Base-by-base conservation (phyloP, 92 coral and sea anemone species). In the Parazoanthus atlanticus region DNA sequence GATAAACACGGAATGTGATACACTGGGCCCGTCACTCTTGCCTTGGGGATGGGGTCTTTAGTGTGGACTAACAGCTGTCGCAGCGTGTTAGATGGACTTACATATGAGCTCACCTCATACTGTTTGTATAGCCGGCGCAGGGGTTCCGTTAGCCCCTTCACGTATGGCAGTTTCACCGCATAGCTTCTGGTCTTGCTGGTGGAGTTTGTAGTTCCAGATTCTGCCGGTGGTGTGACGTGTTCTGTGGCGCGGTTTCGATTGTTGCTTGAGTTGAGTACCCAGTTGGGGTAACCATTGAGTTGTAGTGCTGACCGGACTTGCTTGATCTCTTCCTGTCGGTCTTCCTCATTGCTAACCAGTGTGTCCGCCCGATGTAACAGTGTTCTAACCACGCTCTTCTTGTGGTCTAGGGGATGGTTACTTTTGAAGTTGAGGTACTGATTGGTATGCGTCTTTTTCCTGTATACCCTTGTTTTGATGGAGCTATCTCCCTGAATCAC, bases 401-500 rank as follows among this genome's bases (percentile, higher is more conserved):
- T 58, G 19, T 58, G 67, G 5, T 58, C n/a, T n/a, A n/a, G n/a
- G n/a, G n/a, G n/a, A n/a, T n/a, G n/a, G n/a, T n/a, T n/a, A n/a
- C n/a, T n/a, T n/a, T n/a, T n/a, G n/a, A n/a, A n/a, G n/a, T n/a
- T n/a, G n/a, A n/a, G n/a, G n/a, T n/a, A n/a, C n/a, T 61, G 69
- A 9, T 61, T 61, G 69, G 69, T 61, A 5, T 61, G 69, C 0
- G 69, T 61, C n/a, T 61, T 61, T 9, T 61, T 61, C 3, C 69
- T 61, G 69, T 61, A 61, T 61, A 61, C 69, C 69, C 69, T 61
- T n/a, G n/a, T n/a, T n/a, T n/a, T n/a, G n/a, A n/a, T n/a, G n/a
- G n/a, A n/a, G n/a, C n/a, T n/a, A n/a, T n/a, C n/a, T n/a, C n/a
- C n/a, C n/a, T n/a, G n/a, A n/a, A n/a, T n/a, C n/a, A n/a, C n/a